Evolutionary conservation across 2,797 vertebrate species (phyloP).

Genomic region (Harpagifer antarcticus): DNA sequence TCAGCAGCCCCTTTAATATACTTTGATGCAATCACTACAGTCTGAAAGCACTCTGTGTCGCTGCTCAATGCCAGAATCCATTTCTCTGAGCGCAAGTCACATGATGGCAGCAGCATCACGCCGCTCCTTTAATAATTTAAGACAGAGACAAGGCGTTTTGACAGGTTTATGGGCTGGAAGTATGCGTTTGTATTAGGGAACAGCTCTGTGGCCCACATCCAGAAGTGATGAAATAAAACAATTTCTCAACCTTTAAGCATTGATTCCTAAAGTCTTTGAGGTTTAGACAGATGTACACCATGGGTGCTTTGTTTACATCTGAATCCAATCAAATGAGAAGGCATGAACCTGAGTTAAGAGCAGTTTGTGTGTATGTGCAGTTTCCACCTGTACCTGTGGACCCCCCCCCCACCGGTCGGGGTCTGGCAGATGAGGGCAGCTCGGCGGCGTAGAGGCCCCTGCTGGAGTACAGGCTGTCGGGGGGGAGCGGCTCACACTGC

Average conservation of each 20-base stretch:
- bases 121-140: slow-evolving; percentile 51
- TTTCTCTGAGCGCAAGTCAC: slow-evolving; percentile 46
- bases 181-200: slow-evolving; percentile 13
- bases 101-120: slow-evolving; percentile 11
- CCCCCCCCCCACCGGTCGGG: slow-evolving; percentile 94
- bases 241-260: background rate
- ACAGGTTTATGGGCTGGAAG: slow-evolving; percentile 24
- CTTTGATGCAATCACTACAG: slow-evolving; percentile 36
- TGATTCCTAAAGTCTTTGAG: background rate
- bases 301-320: slow-evolving; percentile 8
- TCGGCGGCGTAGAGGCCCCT: slow-evolving; percentile 90
- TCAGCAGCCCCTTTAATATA: slow-evolving; percentile 26
- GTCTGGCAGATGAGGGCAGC: slow-evolving; percentile 90
- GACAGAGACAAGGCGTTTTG: slow-evolving; percentile 30
- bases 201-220: slow-evolving; percentile 5
- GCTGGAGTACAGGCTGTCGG: slow-evolving; percentile 87
- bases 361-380: background rate
- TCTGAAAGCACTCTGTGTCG: slow-evolving; percentile 29
- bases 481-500: slow-evolving; percentile 74
- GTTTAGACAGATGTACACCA: background rate
- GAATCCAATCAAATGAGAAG: background rate
- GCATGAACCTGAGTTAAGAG: background rate
- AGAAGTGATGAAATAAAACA: slow-evolving; percentile 3
- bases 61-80: slow-evolving; percentile 38
- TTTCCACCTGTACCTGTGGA: slow-evolving; percentile 87